A percentile compares a stretch with the other conserved stretches of the same genome.
Evolutionary conservation across 1,140 invertebrate genomes (phyloP).

Genomic region (Cataglyphis hispanica): DNA sequence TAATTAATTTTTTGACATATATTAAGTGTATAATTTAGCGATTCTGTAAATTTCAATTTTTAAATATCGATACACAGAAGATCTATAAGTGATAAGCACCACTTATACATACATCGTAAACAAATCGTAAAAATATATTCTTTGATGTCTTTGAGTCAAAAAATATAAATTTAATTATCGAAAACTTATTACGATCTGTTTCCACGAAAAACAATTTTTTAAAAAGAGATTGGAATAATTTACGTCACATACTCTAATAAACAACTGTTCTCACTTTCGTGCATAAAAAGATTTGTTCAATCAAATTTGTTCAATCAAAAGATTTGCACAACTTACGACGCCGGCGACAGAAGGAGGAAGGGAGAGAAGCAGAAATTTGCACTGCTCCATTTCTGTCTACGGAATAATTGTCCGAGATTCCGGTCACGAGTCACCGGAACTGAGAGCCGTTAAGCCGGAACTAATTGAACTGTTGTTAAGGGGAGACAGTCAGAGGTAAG

Average conservation of each 20-base stretch:
- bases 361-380: slow-evolving; percentile 51
- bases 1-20: neutral
- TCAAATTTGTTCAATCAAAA: too few relatives aligned
- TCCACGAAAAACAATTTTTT: neutral
- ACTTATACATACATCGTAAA: neutral
- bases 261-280: slow-evolving; percentile 18
- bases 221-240: slow-evolving; percentile 16
- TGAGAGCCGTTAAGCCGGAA: slow-evolving; percentile 77
- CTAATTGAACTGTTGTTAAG: slow-evolving; percentile 76
- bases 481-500: slow-evolving; percentile 60
- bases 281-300: slow-evolving; percentile 41
- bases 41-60: neutral
- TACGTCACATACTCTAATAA: slow-evolving; percentile 12
- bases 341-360: too few relatives aligned
- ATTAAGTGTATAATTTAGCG: neutral
- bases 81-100: neutral
- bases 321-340: neutral
- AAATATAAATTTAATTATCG: slow-evolving; percentile 26
- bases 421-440: slow-evolving; percentile 78
- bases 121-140: neutral
- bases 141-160: neutral
- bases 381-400: slow-evolving; percentile 49
- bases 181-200: slow-evolving; percentile 16
- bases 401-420: slow-evolving; percentile 77
- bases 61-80: neutral